phyloP scores from a whole-genome alignment of 2,888 invertebrate genomes.

The Ctenicera cuprea region DNA sequence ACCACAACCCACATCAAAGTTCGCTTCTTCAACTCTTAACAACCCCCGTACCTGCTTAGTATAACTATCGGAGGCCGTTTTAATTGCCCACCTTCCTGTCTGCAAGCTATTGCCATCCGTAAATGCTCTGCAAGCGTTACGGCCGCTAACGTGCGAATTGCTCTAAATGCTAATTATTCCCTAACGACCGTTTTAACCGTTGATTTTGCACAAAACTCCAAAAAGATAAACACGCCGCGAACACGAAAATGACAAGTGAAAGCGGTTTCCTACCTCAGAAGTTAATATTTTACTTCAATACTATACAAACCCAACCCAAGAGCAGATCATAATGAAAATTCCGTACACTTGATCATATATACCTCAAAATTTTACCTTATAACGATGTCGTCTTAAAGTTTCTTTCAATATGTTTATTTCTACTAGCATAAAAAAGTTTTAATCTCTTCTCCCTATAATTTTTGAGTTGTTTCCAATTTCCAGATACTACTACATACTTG shows the following conservation, averaged over 20 bases:
- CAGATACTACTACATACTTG: too few species aligned
- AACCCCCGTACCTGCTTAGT: constrained; percentile 43
- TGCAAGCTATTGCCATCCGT: background rate
- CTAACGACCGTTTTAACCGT: constrained; percentile 19
- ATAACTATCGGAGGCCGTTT: constrained; percentile 33
- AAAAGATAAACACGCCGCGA: constrained; percentile 21
- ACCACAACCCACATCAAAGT: constrained; percentile 64
- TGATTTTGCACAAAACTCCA: constrained; percentile 31
- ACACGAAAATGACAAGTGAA: background rate
- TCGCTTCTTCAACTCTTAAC: constrained; percentile 50
- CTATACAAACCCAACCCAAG: too few species aligned
- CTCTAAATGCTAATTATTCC: constrained; percentile 32
- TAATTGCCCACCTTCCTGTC: constrained; percentile 29
- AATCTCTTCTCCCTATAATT: too few species aligned
- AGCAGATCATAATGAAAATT: too few species aligned
- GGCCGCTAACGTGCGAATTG: constrained; percentile 30
- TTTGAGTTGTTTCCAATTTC: too few species aligned
- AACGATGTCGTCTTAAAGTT: too few species aligned
- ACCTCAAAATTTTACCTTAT: too few species aligned
- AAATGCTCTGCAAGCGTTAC: constrained; percentile 14
- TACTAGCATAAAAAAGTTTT: too few species aligned
- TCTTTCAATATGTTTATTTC: too few species aligned
- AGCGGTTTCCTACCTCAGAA: background rate
- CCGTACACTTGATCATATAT: too few species aligned
- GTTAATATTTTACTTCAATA: background rate